Percentiles rank a stretch among this genome's conserved stretches.
Conservation (phyloP, 2,888 invertebrate species). For the Caenorhabditis angaria region DNA sequence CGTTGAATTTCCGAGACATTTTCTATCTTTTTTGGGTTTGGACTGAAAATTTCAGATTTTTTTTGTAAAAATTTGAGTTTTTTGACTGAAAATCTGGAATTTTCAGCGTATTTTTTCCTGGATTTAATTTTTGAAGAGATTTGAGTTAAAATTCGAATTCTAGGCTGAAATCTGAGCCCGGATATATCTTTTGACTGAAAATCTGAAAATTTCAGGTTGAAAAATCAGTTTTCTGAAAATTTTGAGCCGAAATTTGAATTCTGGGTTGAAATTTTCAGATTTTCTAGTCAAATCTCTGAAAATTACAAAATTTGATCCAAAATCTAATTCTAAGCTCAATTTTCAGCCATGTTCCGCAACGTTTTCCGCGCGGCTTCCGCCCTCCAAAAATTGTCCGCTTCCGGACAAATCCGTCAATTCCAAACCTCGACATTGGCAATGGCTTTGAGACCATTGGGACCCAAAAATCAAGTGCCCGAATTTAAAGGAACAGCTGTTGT, state of each 20-base stretch:
- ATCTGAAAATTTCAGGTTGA: too few species aligned
- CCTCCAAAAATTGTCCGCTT: constrained; percentile 9
- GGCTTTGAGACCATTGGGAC: constrained; percentile 52
- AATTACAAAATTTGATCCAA: too few species aligned
- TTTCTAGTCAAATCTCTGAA: too few species aligned
- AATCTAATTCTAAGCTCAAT: too few species aligned
- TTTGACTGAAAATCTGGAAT: too few species aligned
- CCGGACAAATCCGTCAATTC: constrained; percentile 32
- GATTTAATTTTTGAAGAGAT: background rate
- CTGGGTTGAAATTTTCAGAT: too few species aligned
- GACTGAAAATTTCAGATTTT: background rate
- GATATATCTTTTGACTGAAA: background rate
- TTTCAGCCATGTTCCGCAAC: constrained; percentile 42
- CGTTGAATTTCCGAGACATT: background rate
- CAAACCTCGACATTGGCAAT: constrained; percentile 25
- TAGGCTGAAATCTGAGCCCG: background rate
- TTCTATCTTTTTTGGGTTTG: background rate
- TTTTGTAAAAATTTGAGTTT: too few species aligned
- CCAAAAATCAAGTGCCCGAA: constrained; percentile 45
- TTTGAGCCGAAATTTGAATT: too few species aligned
- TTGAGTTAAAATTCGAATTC: background rate
- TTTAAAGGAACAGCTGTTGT: constrained; percentile 69
- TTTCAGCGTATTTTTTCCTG: too few species aligned
- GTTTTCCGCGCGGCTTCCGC: constrained; percentile 25
- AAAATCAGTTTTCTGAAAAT: too few species aligned